Evolutionary conservation across 2,888 invertebrate genomes (phyloP), one percentile per base, ranked within the genome.

Genomic region (Dorcus parallelipipedus): DNA sequence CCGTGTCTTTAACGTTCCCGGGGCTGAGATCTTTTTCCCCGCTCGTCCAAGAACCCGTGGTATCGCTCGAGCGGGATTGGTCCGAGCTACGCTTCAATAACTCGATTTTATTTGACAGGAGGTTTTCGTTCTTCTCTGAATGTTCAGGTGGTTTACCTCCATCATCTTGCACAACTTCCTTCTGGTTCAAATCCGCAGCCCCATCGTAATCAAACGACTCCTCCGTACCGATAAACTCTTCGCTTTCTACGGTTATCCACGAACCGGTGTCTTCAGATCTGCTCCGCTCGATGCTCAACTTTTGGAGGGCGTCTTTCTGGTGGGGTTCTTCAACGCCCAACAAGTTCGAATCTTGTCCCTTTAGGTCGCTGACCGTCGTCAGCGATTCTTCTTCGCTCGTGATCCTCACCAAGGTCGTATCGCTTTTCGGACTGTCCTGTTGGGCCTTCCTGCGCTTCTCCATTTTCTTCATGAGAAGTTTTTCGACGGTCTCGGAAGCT

Each of bases 11-110:
- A 58, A 79, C 43, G 71, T 79, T 54, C 69, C 79, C 60, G 52
- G 88, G 86, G 69, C 87, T 88, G 0, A 80, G 79, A 71, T 87
- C 87, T 74, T 87, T 88, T 72, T 89, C 89, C n/a, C 88, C 86
- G 68, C 88, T 89, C 0, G 90, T 90, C 89, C 90, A 91, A 0
- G 91, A 91, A 38, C 78, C 79, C 3, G 85, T 86, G 0, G 88
- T 88, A 70, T 91, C 91, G 2, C 90, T 91, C 68, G 91, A 91
- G 65, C 86, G 82, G 1, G 91, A 91, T 59, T 89, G 86, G 72
- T 90, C 90, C 1, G 88, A 85, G 65, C 87, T 89, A 23, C 88
- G 76, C 70, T 89, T 87, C 3, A 86, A 76, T 48, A 86, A 71
- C 68, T 85, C 85, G 61, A 79, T 80, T 54, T 76, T 78, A 17